Base-by-base conservation (phyloP, 2,888 invertebrate species). In the Argyra leucocephala region DNA sequence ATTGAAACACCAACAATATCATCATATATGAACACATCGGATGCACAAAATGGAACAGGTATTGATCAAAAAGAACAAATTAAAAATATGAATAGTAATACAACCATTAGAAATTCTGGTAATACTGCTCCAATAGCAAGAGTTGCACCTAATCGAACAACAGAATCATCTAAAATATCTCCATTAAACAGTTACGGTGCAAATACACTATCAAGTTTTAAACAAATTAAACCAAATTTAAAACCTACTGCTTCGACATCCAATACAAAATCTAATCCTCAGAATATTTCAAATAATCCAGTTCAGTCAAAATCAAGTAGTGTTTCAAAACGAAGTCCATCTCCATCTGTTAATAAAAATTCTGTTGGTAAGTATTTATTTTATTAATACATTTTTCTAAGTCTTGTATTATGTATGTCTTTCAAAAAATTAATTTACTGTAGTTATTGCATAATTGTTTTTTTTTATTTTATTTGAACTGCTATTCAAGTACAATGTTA, bases 61-160 rank as follows among this genome's bases (percentile, higher is more conserved):
- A 85, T 85, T 70, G 83, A 86, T 36, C 88, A 88, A 70, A 48
- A 76, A 72, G 86, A 86, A 0, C 83, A 79, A 61, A 82, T 82
- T 71, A 81, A 81, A 67, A 83, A 85, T 23, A 85, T 86, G 0
- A 87, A 89, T 0, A 87, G 87, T 58, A 88, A 88, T 67, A 88
- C 88, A 0, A 90, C 90, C 74, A 82, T 90, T 65, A 85, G 86
- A 70, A 88, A 91, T 0, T 85, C 87, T 0, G 83, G 88, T 0
- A 89, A 89, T 73, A 89, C 89, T 73, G 83, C 86, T 48, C 89
- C 89, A 5, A 75, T 80, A 64, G 79, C 79, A 5, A 74, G 80
- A 22, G 77, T 80, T 22, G 78, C 81, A 0, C 80, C 78, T 57
- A 76, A 75, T 7, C 74, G 78, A 62, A 74, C 78, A 5, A 77